Conservation (phyloP, 2,797 vertebrate species). For the Cryptoblepharus egeriae region DNA sequence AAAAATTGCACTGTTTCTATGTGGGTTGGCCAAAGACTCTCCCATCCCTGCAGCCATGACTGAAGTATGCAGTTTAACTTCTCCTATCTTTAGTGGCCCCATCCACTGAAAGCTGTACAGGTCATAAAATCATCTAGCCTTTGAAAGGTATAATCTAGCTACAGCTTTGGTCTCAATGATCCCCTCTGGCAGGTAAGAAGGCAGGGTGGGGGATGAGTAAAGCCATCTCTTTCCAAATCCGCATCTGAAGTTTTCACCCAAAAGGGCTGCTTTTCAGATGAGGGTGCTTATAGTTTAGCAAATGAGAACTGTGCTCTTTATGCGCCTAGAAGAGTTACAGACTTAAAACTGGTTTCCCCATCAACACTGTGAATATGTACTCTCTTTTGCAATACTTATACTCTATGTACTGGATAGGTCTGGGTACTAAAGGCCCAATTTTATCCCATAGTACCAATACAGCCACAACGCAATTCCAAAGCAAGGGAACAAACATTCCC, state of each 20-base stretch:
- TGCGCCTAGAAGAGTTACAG: background rate
- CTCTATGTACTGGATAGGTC: too few species aligned
- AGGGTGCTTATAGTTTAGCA: background rate
- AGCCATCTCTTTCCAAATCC: background rate
- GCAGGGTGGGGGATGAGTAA: background rate
- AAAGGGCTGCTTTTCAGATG: background rate
- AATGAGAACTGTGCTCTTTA: conserved; percentile 28
- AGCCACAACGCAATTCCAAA: too few species aligned
- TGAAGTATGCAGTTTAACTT: background rate
- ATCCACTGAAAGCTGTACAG: background rate
- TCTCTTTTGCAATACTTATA: too few species aligned
- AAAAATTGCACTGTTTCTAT: background rate
- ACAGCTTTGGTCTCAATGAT: background rate
- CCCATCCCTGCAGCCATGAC: background rate
- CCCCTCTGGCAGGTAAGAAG: background rate
- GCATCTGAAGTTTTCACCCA: background rate
- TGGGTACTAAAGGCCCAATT: too few species aligned
- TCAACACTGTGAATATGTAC: too few species aligned
- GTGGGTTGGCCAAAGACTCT: background rate
- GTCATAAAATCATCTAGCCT: background rate
- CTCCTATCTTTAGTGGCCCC: background rate
- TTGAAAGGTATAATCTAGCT: background rate
- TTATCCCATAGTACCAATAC: too few species aligned
- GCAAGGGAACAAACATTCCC: too few species aligned
- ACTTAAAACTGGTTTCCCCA: background rate